Evolutionary conservation across 1,140 invertebrate genomes (phyloP).

Genomic region (Hyles euphorbiae): DNA sequence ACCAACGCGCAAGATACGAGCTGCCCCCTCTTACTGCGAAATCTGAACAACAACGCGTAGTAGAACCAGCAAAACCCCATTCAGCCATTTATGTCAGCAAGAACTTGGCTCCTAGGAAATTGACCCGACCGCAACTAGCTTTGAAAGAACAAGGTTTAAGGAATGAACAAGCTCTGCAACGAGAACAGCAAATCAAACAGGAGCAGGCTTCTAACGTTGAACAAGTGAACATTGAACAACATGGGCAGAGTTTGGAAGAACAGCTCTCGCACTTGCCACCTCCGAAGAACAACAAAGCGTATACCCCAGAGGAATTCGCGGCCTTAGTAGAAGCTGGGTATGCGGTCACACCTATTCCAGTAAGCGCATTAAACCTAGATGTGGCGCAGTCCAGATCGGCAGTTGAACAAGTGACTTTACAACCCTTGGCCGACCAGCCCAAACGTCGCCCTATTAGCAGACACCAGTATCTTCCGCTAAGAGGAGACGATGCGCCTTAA

Average conservation of each 20-base stretch:
- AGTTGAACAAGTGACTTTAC: constrained; percentile 35
- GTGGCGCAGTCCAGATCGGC: constrained; percentile 54
- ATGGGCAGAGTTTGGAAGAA: constrained; percentile 39
- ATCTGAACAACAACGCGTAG: constrained; percentile 33
- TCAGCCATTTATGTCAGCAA: constrained; percentile 63
- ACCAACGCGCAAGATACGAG: constrained; percentile 47
- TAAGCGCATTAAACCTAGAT: constrained; percentile 41
- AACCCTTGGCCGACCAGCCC: constrained; percentile 32
- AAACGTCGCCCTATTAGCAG: constrained; percentile 38
- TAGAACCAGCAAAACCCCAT: constrained; percentile 45
- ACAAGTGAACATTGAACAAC: constrained; percentile 39
- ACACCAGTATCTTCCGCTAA: constrained; percentile 60
- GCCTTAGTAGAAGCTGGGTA: constrained; percentile 71
- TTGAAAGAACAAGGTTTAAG: constrained; percentile 24
- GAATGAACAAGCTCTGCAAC: constrained; percentile 31
- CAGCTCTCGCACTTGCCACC: constrained; percentile 63
- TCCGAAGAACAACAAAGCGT: constrained; percentile 70
- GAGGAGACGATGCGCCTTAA: constrained; percentile 52
- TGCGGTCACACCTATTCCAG: constrained; percentile 70
- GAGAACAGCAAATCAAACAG: constrained; percentile 23
- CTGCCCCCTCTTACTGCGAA: constrained; percentile 24
- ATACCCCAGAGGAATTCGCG: constrained; percentile 72
- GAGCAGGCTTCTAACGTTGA: constrained; percentile 22
- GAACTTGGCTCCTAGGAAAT: constrained; percentile 52
- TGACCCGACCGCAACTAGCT: constrained; percentile 27